phyloP scores from a whole-genome alignment of 2,888 invertebrate genomes.

The Anoplius nigerrimus region DNA sequence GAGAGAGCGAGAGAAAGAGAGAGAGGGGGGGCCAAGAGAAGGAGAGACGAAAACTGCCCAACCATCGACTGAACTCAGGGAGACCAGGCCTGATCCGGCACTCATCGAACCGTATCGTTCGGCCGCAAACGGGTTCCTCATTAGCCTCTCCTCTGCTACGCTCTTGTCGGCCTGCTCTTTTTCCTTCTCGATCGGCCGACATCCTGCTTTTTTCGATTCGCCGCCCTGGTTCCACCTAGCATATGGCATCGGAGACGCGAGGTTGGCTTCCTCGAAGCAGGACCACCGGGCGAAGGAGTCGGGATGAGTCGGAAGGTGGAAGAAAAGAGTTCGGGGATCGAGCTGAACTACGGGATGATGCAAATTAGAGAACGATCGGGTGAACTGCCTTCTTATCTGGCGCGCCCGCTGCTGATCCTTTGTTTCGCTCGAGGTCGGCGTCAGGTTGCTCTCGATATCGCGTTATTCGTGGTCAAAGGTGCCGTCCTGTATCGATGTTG shows the following conservation, averaged over 20 bases:
- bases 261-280: slow-evolving; percentile 31
- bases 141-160: slow-evolving; percentile 45
- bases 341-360: slow-evolving; percentile 20
- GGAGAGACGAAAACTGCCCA: slow-evolving; percentile 23
- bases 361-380: slow-evolving; percentile 35
- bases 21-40: background rate
- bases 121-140: slow-evolving; percentile 53
- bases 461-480: background rate
- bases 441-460: slow-evolving; percentile 31
- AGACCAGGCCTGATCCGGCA: slow-evolving; percentile 35
- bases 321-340: too few relatives aligned
- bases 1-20: background rate
- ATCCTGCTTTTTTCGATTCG: slow-evolving; percentile 16
- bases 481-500: too few relatives aligned
- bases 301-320: too few relatives aligned
- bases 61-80: slow-evolving; percentile 18
- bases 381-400: slow-evolving; percentile 31
- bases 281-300: slow-evolving; percentile 19
- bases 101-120: slow-evolving; percentile 52
- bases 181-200: slow-evolving; percentile 5
- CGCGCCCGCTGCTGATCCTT: slow-evolving; percentile 28
- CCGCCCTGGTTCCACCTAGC: background rate
- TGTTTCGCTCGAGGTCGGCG: slow-evolving; percentile 24
- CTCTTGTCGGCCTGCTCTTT: background rate
- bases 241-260: slow-evolving; percentile 20